These are phyloP conservation scores for Ophiothrix spiculata DNA, from an alignment of 35 echinoderm and acorn worm genomes.

Conservation along the genomic window DNA sequence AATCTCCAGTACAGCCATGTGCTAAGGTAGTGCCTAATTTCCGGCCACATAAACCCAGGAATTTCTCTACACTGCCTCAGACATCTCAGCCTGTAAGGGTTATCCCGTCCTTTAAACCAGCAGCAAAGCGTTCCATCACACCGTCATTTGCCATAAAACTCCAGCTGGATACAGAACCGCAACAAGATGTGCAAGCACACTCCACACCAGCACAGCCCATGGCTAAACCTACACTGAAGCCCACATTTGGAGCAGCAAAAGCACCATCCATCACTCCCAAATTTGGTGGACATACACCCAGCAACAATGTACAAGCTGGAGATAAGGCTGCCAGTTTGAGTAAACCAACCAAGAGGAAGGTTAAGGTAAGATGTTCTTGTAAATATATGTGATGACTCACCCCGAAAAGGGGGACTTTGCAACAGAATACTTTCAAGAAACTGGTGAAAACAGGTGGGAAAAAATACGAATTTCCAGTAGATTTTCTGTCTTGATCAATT, in stretches of 20 bases:
- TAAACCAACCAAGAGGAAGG: slow-evolving; percentile 32
- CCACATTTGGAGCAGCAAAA: background rate
- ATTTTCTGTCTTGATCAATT: no score
- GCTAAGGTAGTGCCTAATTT: background rate
- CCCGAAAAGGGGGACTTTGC: no score
- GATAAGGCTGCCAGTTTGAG: background rate
- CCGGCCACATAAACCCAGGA: background rate
- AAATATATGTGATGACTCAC: no score
- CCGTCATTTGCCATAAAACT: background rate
- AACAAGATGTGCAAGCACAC: background rate
- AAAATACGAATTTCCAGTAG: no score
- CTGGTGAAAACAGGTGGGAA: no score
- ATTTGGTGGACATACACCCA: slow-evolving; percentile 11
- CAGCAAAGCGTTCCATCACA: background rate
- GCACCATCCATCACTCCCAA: background rate
- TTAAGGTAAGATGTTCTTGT: slow-evolving; percentile 49
- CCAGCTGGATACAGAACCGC: background rate
- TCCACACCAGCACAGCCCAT: background rate
- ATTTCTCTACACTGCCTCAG: background rate
- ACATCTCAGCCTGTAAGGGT: background rate
- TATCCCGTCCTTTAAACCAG: background rate
- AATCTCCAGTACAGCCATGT: background rate
- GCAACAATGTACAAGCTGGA: background rate
- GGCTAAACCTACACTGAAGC: no score
- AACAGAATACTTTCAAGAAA: no score